A percentile compares a stretch with the other conserved stretches of the same genome.
Conservation (phyloP, 1,140 invertebrate species). For the Euborellia annulipes region DNA sequence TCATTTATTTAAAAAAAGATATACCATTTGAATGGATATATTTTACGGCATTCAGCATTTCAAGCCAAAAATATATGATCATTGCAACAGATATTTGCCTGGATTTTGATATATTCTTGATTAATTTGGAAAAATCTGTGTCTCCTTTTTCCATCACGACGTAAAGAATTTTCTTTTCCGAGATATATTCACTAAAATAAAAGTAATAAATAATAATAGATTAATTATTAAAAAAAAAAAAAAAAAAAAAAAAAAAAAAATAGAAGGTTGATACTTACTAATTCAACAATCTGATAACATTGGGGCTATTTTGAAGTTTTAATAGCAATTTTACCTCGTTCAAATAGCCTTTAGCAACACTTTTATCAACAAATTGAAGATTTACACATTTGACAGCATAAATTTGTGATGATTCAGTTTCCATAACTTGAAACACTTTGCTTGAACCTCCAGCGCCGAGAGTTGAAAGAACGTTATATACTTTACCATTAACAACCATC, state of each 20-base stretch:
- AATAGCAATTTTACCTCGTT: constrained; percentile 82
- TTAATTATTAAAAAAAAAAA: too few species aligned
- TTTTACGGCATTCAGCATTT: constrained; percentile 83
- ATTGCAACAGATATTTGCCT: constrained; percentile 41
- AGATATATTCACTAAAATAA: constrained; percentile 32
- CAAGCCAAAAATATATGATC: constrained; percentile 80
- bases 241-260: constrained; percentile 2
- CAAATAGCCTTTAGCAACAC: constrained; percentile 58
- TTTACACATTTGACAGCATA: constrained; percentile 51
- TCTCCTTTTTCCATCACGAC: constrained; percentile 90
- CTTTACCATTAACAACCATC: constrained; percentile 21
- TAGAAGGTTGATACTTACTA: constrained; percentile 50
- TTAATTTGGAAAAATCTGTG: constrained; percentile 63
- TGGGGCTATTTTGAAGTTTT: constrained; percentile 62
- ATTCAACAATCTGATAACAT: constrained; percentile 73
- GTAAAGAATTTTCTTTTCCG: constrained; percentile 37
- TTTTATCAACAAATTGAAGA: constrained; percentile 47
- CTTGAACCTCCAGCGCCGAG: constrained; percentile 45
- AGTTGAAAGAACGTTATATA: constrained; percentile 24
- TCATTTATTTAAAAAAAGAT: constrained; percentile 11
- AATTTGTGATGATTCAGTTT: constrained; percentile 20
- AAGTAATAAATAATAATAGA: constrained; percentile 5
- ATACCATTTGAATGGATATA: constrained; percentile 79
- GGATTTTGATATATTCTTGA: constrained; percentile 42
- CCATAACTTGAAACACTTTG: constrained; percentile 34